Evolutionary conservation across 2,888 invertebrate species (phyloP), one percentile per base, ranked within the genome.

Genomic region (Drosophila tanythrix): DNA sequence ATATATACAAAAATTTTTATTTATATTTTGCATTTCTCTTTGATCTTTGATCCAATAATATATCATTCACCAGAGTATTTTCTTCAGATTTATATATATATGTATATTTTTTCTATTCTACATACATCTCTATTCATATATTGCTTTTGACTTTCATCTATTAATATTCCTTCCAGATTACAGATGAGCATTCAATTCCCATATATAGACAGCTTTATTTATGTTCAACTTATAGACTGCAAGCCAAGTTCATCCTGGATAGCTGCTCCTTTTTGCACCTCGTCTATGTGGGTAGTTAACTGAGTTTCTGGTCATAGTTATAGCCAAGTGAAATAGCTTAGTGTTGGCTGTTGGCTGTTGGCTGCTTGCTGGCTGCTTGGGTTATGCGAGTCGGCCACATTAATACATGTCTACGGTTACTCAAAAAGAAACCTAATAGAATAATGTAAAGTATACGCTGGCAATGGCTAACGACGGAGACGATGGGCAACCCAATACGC

Each of bases 351-450:
- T 13, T 66, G 27, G 53, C 43, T 13, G 43, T 53, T 71, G 57
- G n/a, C 15, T 43, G 18, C 13, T 25, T 52, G 63, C 13, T 67
- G 11, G 55, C 25, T 18, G 36, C 52, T 67, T 51, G 57, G 75
- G 90, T 61, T 70, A 78, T 78, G 62, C 73, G 80, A 89, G 82
- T 80, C 68, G 83, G 74, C 76, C 72, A 78, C 88, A 88, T 90
- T 90, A 88, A 84, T 84, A 84, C 77, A 74, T 67, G 82, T 89
- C 90, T 90, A 75, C 65, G 73, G 77, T 87, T 87, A 80, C 87
- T 82, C 80, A 76, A 79, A 74, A 84, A 89, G 88, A 89, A 88
- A 90, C 90, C 89, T 82, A 88, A 88, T 90, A 90, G 90, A 88
- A 88, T 90, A 89, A 89, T 85, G 86, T 88, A 88, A 88, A 89